Evolutionary conservation across 2,797 vertebrate species (phyloP), one percentile per base, ranked within the genome.

Genomic region (Lophotriccus pileatus): DNA sequence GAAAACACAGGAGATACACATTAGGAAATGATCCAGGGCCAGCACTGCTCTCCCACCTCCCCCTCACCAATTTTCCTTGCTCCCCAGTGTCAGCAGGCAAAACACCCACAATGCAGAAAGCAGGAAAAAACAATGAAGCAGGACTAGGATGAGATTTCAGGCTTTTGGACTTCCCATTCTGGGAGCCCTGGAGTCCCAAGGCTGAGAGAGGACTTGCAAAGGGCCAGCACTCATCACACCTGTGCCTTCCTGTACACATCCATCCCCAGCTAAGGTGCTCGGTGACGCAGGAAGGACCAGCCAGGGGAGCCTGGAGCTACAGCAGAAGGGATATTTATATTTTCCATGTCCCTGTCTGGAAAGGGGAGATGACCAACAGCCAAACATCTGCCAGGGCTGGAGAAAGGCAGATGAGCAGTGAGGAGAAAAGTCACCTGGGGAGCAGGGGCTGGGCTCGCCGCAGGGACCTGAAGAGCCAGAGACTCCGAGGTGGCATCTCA

Each of bases 401-500:
- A 62, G 69, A 80, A 64, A 84, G 1, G 4, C 47, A 50, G 47
- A 11, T 10, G 50, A 85, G 59, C 41, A 21, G 16, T 1, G 4
- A 56, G 70, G 52, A 81, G 74, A 86, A 92, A 90, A 89, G 43
- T 12, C 4, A 7, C 69, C 55, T 1, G 5, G 20, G 50, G 41
- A 90, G 24, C 6, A 3, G 66, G 27, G 37, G 4, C 60, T 0
- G 0, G 69, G 60, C 68, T 91, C 1, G 2, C 69, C 1, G 0
- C 78, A 84, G 79, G 43, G 68, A 86, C 68, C 47, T 2, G 10
- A 46, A 74, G 87, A 89, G 46, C 87, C 50, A 41, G 44, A 89
- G 90, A 16, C 34, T 76, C 0, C 0, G 52, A 93, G 89, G 84
- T 90, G 76, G 83, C 86, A 92, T 64, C 70, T 91, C 3, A 2